These are phyloP conservation scores for Cercocebus atys DNA, from an alignment of 2,113 vertebrate species.

Conservation along the genomic window DNA sequence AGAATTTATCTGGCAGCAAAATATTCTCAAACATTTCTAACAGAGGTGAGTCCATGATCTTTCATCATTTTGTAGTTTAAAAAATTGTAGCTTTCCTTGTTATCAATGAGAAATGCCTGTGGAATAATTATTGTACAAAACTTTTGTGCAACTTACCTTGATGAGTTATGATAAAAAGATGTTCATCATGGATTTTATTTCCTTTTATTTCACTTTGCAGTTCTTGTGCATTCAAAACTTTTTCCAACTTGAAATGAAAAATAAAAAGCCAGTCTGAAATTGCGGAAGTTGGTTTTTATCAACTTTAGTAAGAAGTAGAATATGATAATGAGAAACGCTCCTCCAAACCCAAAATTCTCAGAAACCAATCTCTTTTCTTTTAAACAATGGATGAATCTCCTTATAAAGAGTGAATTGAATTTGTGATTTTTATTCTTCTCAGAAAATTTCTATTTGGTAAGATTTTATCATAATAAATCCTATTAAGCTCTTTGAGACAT, in stretches of 20 bases:
- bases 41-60: rapidly evolving
- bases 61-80: background rate
- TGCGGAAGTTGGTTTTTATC: background rate
- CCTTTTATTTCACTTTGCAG: constrained; percentile 94
- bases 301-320: background rate
- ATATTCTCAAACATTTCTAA: background rate
- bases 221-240: constrained; percentile 93
- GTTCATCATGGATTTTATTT: constrained; percentile 96
- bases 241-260: constrained; percentile 90
- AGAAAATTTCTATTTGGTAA: background rate
- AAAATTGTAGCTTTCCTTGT: background rate
- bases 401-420: background rate
- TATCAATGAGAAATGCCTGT: background rate
- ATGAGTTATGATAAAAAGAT: constrained; percentile 98
- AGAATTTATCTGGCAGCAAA: background rate
- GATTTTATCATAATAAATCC: background rate
- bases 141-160: constrained; percentile 88
- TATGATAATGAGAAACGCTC: background rate
- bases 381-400: background rate
- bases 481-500: background rate
- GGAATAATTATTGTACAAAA: background rate
- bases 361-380: background rate
- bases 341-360: background rate
- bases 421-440: background rate
- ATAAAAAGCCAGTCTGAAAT: background rate